Evolutionary conservation across 2,113 vertebrate species (phyloP).

Genomic region (Platichthys flesus): DNA sequence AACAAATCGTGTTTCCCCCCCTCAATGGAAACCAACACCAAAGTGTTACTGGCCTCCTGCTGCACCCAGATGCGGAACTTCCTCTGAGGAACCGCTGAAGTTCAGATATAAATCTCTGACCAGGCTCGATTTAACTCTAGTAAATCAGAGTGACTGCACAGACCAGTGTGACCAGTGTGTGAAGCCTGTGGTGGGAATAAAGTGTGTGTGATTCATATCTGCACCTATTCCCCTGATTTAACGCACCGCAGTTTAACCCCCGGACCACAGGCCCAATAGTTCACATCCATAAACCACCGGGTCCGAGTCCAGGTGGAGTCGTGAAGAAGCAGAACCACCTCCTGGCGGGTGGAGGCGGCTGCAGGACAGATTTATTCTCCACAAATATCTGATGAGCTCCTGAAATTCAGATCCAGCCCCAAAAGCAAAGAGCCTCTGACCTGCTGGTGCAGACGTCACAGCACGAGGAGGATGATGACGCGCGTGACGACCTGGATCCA

Average conservation of each 20-base stretch:
- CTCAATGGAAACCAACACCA: not conserved
- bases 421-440: no score
- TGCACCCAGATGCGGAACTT: no score
- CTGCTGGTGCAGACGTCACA: conserved; percentile 42
- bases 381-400: conserved; percentile 27
- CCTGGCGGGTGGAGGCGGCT: conserved; percentile 36
- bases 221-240: not conserved
- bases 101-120: not conserved
- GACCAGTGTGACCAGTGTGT: not conserved
- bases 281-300: not conserved
- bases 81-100: not conserved
- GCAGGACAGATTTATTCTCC: conserved; percentile 17
- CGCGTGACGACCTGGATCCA: conserved; percentile 33
- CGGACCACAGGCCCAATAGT: not conserved
- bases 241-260: not conserved
- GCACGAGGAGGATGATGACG: conserved; percentile 7
- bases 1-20: not conserved
- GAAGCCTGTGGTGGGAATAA: not conserved
- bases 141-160: not conserved
- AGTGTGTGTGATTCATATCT: not conserved
- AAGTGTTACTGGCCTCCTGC: not conserved
- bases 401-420: conserved; percentile 3
- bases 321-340: not conserved
- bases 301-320: not conserved
- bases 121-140: not conserved